Percentiles rank a stretch among this genome's conserved stretches.
Evolutionary conservation across 2,113 vertebrate species (phyloP).

Genomic region (Heterocephalus glaber): DNA sequence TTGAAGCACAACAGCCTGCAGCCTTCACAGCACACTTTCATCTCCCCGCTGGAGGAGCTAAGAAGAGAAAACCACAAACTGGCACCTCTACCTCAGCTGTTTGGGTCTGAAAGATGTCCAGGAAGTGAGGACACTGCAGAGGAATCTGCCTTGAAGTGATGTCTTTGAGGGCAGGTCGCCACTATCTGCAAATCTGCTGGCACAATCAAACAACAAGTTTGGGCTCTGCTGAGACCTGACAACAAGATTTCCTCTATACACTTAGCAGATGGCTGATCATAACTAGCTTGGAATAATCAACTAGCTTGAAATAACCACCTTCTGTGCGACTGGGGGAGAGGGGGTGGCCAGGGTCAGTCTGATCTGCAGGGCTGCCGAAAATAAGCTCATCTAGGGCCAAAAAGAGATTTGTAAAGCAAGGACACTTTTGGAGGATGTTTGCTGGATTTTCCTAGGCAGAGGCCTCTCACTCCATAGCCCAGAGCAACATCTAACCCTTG

Average conservation of each 20-base stretch:
- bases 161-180: conserved; percentile 70
- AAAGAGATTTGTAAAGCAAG: background rate
- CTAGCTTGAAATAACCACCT: background rate
- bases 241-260: background rate
- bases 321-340: background rate
- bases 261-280: background rate
- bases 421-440: background rate
- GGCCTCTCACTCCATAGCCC: too few species aligned
- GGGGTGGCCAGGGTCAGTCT: background rate
- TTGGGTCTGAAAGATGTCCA: conserved; percentile 78
- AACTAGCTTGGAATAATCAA: background rate
- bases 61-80: conserved; percentile 29
- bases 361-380: background rate
- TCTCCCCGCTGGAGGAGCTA: background rate
- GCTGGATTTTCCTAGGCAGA: fast-evolving
- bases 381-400: background rate
- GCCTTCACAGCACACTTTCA: background rate
- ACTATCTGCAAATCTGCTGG: conserved; percentile 65
- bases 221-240: conserved; percentile 72
- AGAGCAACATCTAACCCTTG: background rate
- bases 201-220: conserved; percentile 55
- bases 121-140: conserved; percentile 72
- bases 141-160: conserved; percentile 73
- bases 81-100: conserved; percentile 74
- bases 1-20: fast-evolving